Conservation (phyloP, 2,797 vertebrate species). For the Avahi laniger region DNA sequence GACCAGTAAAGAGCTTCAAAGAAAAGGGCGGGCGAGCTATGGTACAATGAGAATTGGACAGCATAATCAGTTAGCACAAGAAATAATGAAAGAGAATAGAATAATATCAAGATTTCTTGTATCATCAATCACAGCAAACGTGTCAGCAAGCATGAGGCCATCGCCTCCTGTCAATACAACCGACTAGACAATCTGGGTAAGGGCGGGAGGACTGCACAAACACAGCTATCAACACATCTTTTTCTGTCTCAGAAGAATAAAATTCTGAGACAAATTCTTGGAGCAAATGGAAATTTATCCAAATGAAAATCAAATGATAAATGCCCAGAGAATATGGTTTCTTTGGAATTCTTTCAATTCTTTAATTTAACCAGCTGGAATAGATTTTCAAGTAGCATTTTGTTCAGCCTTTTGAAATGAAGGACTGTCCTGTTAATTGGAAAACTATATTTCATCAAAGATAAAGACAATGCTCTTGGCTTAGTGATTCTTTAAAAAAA, state of each 20-base stretch:
- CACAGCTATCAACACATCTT: conserved; percentile 61
- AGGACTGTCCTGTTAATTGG: conserved; percentile 68
- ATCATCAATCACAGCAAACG: conserved; percentile 39
- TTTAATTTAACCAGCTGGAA: conserved; percentile 76
- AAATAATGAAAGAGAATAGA: conserved; percentile 41
- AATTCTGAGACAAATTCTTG: conserved; percentile 65
- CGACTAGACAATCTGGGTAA: not conserved
- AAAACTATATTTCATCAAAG: conserved; percentile 70
- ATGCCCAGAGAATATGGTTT: conserved; percentile 65
- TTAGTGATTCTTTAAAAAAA: conserved; percentile 21
- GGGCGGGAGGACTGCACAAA: not conserved
- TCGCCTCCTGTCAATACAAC: not conserved
- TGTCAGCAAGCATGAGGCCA: conserved; percentile 45
- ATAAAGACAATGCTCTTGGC: conserved; percentile 63
- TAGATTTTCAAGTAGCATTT: conserved; percentile 78
- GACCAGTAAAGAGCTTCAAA: conserved; percentile 37
- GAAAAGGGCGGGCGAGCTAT: conserved; percentile 6
- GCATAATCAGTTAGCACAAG: not conserved
- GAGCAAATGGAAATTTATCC: conserved; percentile 69
- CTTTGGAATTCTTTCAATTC: conserved; percentile 72
- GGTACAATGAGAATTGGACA: conserved; percentile 34
- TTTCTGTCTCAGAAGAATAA: conserved; percentile 63
- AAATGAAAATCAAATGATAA: conserved; percentile 75
- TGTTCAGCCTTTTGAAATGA: conserved; percentile 72
- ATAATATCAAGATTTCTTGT: not conserved